phyloP scores from a whole-genome alignment of 2,797 vertebrate species.

The Macrochelys suwanniensis region DNA sequence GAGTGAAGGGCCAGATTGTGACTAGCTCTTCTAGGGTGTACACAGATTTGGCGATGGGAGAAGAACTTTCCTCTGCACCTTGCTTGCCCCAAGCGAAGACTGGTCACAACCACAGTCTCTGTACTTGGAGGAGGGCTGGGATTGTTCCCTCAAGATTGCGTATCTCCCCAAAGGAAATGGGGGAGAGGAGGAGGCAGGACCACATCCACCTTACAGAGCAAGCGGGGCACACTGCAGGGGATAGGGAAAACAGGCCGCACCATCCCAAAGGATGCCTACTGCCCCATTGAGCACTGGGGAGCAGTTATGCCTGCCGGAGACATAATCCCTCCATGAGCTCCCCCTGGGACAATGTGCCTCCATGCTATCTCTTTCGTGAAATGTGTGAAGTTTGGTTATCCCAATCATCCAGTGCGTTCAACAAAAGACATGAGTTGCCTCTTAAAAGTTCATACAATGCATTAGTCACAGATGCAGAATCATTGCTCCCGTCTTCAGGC shows the following conservation, averaged over 20 bases:
- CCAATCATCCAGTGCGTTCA: neutral
- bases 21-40: neutral
- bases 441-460: neutral
- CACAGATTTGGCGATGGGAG: neutral
- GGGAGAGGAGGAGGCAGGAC: neutral
- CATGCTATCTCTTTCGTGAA: neutral
- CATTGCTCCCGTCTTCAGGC: neutral
- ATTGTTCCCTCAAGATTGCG: neutral
- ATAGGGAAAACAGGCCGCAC: neutral
- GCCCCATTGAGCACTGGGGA: neutral
- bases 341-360: neutral
- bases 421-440: accelerated
- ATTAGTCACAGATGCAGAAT: neutral
- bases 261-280: neutral
- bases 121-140: neutral
- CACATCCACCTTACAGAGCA: neutral
- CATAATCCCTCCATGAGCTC: neutral
- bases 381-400: neutral
- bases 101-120: neutral
- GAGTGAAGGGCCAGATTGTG: neutral
- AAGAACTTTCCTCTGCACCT: neutral
- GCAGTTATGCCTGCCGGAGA: neutral
- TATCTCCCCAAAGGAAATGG: neutral
- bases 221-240: neutral
- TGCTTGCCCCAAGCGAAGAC: neutral